A percentile compares a stretch with the other conserved stretches of the same genome.
phyloP scores from a whole-genome alignment of 2,888 invertebrate species.

The Pseudoips prasinana region DNA sequence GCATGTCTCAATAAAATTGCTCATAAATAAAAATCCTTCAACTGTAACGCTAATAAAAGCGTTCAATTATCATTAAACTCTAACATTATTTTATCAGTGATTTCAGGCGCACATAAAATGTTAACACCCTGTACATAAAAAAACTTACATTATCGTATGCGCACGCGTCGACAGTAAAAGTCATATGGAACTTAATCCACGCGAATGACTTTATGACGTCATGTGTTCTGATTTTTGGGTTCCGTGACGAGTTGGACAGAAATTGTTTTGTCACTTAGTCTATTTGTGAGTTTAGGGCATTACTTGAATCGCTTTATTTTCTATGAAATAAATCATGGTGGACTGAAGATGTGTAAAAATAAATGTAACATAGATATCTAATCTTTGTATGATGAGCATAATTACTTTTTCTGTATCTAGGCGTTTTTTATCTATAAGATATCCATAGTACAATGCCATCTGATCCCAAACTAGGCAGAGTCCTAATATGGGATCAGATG shows the following conservation, averaged over 20 bases:
- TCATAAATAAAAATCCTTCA: slow-evolving; percentile 15
- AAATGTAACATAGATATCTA: no score
- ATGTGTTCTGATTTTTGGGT: slow-evolving; percentile 15
- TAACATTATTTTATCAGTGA: slow-evolving; percentile 62
- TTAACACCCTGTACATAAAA: slow-evolving; percentile 51
- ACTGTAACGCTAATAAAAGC: slow-evolving; percentile 45
- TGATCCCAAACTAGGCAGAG: no score
- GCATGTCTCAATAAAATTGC: slow-evolving; percentile 14
- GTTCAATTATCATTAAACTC: slow-evolving; percentile 68
- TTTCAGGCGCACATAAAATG: slow-evolving; percentile 52
- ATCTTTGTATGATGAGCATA: no score
- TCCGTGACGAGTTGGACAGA: slow-evolving; percentile 2
- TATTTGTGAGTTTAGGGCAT: no score
- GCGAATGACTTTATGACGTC: slow-evolving; percentile 40
- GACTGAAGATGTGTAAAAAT: no score
- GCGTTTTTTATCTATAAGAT: no score
- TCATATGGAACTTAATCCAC: slow-evolving; percentile 22
- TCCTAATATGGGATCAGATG: no score
- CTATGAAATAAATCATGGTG: no score
- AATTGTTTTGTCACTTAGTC: no score
- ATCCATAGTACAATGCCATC: no score
- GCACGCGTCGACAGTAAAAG: slow-evolving; percentile 58
- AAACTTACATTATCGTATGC: slow-evolving; percentile 52
- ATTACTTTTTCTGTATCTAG: no score
- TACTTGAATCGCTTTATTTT: no score